Base-by-base conservation (phyloP, 2,797 vertebrate species). In the Bryconaethiops microstoma region DNA sequence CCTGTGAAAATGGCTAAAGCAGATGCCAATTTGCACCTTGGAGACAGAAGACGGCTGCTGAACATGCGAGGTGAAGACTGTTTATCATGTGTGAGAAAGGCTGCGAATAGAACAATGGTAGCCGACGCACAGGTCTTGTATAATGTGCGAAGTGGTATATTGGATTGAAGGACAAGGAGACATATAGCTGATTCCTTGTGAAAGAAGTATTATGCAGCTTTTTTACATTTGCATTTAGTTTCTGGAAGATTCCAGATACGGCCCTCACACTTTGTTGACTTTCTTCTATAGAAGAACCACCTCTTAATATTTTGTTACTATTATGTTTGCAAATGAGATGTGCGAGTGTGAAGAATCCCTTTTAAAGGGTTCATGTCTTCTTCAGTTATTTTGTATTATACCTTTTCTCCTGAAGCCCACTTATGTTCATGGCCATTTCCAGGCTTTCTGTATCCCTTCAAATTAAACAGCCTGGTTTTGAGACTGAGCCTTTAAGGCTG, bases 1-100 rank as follows among this genome's bases (percentile, higher is more conserved):
- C 89, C 87, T 82, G 88, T 78, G 86, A 92, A 90, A 92, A 88
- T 88, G 91, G 89, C 87, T 86, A 77, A 91, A 92, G 88, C 91
- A 93, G 91, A 92, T 92, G 92, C 92, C 91, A 68, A 72, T 86
- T 74, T 83, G 48, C 54, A 81, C 48, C 35, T 17, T 23, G 80
- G 72, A 78, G 72, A 52, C 67, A 89, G 89, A 90, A 87, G 90
- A 90, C 90, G 89, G 90, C 90, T 55, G 55, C 29, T 55, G 52
- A 74, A 54, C 35, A 39, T 71, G 42, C 57, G 64, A 82, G 80
- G 35, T 57, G 57, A 81, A 72, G 74, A 68, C 39, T 76, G 72
- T 69, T 68, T 60, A 81, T 52, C 54, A 80, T 7, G 54, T 77
- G 80, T 48, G 74, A 72, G 74, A 71, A 29, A 71, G 54, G 39